Conservation (phyloP, 2,797 vertebrate species). For the Clarias platycephalus region DNA sequence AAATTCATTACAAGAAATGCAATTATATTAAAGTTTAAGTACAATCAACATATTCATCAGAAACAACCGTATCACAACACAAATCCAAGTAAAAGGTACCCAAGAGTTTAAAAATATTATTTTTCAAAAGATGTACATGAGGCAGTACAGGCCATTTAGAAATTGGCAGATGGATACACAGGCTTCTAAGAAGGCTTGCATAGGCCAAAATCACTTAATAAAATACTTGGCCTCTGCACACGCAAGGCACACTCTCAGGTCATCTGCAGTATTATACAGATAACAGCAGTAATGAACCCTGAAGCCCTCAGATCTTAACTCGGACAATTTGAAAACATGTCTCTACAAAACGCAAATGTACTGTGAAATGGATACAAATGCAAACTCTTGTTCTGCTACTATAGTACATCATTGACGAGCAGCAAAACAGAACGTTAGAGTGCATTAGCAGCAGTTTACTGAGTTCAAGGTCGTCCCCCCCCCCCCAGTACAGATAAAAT, state of each 20-base stretch:
- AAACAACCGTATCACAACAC: conserved; percentile 45
- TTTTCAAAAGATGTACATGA: conserved; percentile 73
- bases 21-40: conserved; percentile 70
- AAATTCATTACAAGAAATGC: conserved; percentile 74
- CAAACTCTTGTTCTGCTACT: conserved; percentile 29
- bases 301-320: conserved; percentile 13
- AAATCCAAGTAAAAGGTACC: conserved; percentile 40
- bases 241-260: conserved; percentile 73
- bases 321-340: neutral
- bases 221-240: conserved; percentile 71
- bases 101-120: conserved; percentile 59
- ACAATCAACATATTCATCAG: conserved; percentile 67
- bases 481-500: conserved; percentile 17
- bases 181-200: conserved; percentile 79
- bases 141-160: conserved; percentile 61
- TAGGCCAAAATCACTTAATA: conserved; percentile 78
- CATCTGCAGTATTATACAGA: conserved; percentile 71
- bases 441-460: conserved; percentile 42
- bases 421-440: conserved; percentile 30
- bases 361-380: conserved; percentile 25
- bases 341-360: neutral
- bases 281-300: conserved; percentile 37
- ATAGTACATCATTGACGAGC: conserved; percentile 17
- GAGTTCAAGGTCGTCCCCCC: conserved; percentile 18
- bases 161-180: conserved; percentile 69